phyloP scores from a whole-genome alignment of 2,113 vertebrate genomes.

The Hucho hucho region DNA sequence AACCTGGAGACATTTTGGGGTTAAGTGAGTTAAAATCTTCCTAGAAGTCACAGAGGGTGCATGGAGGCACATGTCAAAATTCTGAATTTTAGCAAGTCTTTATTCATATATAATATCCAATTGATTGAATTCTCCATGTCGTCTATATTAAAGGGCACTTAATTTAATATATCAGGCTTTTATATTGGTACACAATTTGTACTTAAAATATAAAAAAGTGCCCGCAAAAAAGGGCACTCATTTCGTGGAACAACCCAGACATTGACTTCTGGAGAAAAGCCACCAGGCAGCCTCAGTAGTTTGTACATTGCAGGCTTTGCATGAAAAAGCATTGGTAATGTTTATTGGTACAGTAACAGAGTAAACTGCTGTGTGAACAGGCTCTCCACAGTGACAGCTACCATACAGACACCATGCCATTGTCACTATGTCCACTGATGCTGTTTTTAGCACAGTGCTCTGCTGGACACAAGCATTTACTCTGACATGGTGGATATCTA shows the following conservation, averaged over 20 bases:
- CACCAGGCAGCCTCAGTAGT: neutral
- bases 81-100: no score
- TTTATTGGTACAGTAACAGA: conserved; percentile 5
- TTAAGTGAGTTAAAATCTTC: no score
- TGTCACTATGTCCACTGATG: conserved; percentile 13
- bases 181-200: no score
- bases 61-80: neutral
- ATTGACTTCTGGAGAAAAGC: conserved; percentile 17
- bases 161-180: no score
- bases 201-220: no score
- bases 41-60: no score
- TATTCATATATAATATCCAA: no score
- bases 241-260: neutral
- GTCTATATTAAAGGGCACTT: no score
- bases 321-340: conserved; percentile 21
- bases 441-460: conserved; percentile 7
- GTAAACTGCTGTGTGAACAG: no score
- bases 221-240: no score
- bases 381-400: neutral
- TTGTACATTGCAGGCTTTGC: conserved; percentile 12
- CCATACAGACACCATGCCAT: neutral
- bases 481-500: neutral
- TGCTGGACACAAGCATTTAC: neutral
- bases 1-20: no score
- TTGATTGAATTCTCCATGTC: no score